These are phyloP conservation scores for Enteromius unitaeniatus DNA, from an alignment of 2,797 vertebrate species.

Conservation along the genomic window DNA sequence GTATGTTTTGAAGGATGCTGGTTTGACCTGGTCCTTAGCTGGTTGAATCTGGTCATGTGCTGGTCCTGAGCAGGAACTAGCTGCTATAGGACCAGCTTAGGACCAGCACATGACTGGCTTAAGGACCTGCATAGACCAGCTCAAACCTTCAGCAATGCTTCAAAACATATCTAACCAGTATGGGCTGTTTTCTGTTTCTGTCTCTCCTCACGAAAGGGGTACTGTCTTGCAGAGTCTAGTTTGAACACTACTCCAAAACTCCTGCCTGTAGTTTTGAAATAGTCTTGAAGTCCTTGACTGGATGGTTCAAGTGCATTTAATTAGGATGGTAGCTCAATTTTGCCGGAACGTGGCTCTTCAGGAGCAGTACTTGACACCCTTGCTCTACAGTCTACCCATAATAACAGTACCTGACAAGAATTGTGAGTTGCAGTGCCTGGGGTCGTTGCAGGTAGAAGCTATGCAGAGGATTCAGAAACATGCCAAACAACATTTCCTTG, in stretches of 20 bases:
- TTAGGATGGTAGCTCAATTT: not conserved
- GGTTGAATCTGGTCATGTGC: no score
- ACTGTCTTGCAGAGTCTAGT: not conserved
- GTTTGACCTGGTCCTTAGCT: no score
- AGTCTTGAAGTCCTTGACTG: not conserved
- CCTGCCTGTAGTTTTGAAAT: not conserved
- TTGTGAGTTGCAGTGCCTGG: not conserved
- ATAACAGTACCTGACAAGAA: not conserved
- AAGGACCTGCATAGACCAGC: no score
- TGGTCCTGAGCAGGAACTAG: no score
- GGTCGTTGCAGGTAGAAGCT: not conserved
- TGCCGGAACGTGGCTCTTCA: not conserved
- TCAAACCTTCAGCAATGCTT: no score
- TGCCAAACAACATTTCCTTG: slow-evolving; percentile 7
- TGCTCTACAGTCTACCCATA: not conserved
- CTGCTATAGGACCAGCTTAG: no score
- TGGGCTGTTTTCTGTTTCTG: no score
- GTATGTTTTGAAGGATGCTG: no score
- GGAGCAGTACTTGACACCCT: not conserved
- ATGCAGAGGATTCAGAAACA: slow-evolving; percentile 29
- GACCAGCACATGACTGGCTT: no score
- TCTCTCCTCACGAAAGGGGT: not conserved
- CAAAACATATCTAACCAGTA: no score
- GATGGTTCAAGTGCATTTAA: not conserved
- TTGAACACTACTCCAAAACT: not conserved